A percentile compares a stretch with the other conserved stretches of the same genome.
Evolutionary conservation across 2,888 invertebrate species (phyloP).

Genomic region (Dromius quadrimaculatus): DNA sequence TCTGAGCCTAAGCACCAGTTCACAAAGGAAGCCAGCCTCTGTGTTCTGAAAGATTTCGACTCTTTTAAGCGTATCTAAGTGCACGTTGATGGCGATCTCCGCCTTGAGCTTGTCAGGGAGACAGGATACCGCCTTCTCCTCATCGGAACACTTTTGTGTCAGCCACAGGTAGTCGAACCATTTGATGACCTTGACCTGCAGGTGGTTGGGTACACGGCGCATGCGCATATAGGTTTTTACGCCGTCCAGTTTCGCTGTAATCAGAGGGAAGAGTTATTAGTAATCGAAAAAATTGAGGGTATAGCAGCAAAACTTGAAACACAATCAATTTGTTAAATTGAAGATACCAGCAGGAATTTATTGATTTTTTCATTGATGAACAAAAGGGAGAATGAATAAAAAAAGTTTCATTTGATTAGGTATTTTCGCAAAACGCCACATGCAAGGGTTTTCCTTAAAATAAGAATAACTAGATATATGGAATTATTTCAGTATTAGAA

Average conservation of each 20-base stretch:
- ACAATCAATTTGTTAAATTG: too few species aligned
- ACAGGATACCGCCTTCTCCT: constrained; percentile 95
- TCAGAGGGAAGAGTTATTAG: constrained; percentile 51
- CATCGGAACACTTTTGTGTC: constrained; percentile 98
- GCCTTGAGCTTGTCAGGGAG: constrained; percentile 98
- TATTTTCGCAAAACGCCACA: too few species aligned
- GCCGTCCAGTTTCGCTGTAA: constrained; percentile 96
- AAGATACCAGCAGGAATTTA: too few species aligned
- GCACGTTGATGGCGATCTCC: constrained; percentile 99
- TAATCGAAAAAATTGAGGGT: too few species aligned
- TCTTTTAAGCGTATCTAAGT: constrained; percentile 95
- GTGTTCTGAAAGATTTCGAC: constrained; percentile 99
- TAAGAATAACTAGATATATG: too few species aligned
- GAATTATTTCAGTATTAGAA: too few species aligned
- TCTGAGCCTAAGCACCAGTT: constrained; percentile 92
- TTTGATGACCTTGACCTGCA: constrained; percentile 97
- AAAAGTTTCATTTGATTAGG: too few species aligned
- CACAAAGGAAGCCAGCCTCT: constrained; percentile 98
- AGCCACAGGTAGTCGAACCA: constrained; percentile 99
- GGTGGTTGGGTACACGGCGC: constrained; percentile 92
- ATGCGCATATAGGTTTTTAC: constrained; percentile 99
- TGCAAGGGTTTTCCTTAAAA: too few species aligned
- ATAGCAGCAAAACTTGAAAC: neutral
- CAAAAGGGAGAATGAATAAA: too few species aligned
- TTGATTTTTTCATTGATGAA: too few species aligned